Evolutionary conservation across 2,113 vertebrate species (phyloP), one percentile per base, ranked within the genome.

Genomic region (Heptranchias perlo): DNA sequence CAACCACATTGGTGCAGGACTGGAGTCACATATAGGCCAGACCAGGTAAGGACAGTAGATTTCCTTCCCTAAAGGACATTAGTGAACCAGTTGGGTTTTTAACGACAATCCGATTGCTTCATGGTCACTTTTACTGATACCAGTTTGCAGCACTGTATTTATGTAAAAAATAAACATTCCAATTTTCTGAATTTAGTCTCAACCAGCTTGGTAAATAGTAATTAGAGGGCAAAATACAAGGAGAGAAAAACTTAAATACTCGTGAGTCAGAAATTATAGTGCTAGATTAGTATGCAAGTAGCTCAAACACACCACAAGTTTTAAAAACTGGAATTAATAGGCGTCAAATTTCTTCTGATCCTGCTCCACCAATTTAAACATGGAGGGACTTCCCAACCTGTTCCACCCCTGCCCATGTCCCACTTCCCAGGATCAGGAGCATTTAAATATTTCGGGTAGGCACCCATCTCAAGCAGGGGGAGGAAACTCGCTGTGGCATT

Each of bases 91-190:
- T 18, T 82, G 78, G 39, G 78, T 47, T 82, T 82, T 82, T 82
- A 44, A 23, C 21, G 39, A 18, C 18, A 82, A 82, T 82, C 1
- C 44, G 39, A 82, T 82, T 5, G 14, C 39, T 82, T 82, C 16
- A 1, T 44, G 78, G 39, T 82, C 78, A 82, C n/a, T 82, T 23
- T 21, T 82, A 82, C 78, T 7, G 18, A 44, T 21, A 4, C 39
- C 78, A 82, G 78, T 82, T 82, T 82, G 78, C 73, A 14, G 1
- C 86, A 89, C 52, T 91, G 87, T 35, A 52, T 91, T 91, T 91
- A 82, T 82, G 52, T 3, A 58, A 91, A 52, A 58, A 58, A 91
- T 58, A 91, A 91, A 58, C 49, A 91, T 35, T 58, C 87, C 11
- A 91, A 35, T 91, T 52, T 52, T 91, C 87, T 58, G 52, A 91